Conservation (phyloP, 2,113 vertebrate species). For the Syngnathus typhle region DNA sequence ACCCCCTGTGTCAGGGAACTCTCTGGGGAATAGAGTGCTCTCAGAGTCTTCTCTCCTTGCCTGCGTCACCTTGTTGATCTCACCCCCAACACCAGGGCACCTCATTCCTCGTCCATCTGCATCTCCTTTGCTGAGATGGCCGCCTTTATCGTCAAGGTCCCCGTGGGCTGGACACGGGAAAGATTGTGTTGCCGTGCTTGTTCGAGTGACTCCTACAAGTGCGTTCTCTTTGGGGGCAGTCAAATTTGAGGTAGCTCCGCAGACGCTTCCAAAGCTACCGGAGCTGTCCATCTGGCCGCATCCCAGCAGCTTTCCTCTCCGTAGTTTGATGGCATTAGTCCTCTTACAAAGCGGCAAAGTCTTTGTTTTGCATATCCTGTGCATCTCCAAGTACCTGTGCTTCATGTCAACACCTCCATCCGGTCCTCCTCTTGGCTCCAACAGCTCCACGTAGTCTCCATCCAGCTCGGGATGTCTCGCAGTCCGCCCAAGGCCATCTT, state of each 20-base stretch:
- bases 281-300: constrained; percentile 64
- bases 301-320: constrained; percentile 74
- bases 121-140: constrained; percentile 40
- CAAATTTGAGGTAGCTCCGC: constrained; percentile 40
- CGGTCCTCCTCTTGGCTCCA: constrained; percentile 75
- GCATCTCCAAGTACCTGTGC: constrained; percentile 72
- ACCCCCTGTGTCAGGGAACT: constrained; percentile 24
- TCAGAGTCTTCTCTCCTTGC: constrained; percentile 35
- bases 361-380: constrained; percentile 73
- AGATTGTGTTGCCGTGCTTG: constrained; percentile 33
- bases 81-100: constrained; percentile 70
- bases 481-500: constrained; percentile 52
- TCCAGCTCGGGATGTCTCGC: constrained; percentile 49
- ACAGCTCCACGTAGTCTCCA: constrained; percentile 79
- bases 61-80: constrained; percentile 39
- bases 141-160: constrained; percentile 45
- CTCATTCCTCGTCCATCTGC: constrained; percentile 46
- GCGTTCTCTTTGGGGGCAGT: constrained; percentile 36
- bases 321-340: constrained; percentile 73
- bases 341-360: constrained; percentile 77
- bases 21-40: constrained; percentile 22
- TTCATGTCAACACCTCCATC: constrained; percentile 64
- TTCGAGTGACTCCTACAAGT: constrained; percentile 24
- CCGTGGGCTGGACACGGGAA: constrained; percentile 45
- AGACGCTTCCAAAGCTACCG: constrained; percentile 42